phyloP scores from a whole-genome alignment of 2,113 vertebrate genomes.

The Rhinolophus sinicus region DNA sequence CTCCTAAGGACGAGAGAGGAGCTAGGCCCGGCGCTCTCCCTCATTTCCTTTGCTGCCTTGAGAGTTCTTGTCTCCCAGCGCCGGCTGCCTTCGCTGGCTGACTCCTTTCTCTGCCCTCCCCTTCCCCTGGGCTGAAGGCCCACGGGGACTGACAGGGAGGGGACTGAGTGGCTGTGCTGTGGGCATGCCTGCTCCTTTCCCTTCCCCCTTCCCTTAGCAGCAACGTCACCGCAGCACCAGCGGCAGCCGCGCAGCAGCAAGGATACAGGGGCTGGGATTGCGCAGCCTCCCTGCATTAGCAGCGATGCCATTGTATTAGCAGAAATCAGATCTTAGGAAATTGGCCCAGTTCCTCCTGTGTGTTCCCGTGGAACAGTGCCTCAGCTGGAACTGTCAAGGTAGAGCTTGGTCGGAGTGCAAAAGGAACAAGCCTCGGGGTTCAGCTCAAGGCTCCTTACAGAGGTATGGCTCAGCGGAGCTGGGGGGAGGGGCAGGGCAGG shows the following conservation, averaged over 20 bases:
- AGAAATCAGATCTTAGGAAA: constrained; percentile 74
- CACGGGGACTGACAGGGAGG: constrained; percentile 56
- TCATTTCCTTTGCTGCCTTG: background rate
- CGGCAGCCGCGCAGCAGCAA: constrained; percentile 73
- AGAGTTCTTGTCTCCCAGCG: background rate
- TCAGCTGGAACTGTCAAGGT: constrained; percentile 36
- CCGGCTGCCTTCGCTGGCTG: constrained; percentile 22
- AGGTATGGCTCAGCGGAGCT: constrained; percentile 63
- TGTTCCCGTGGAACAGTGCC: background rate
- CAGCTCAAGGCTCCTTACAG: constrained; percentile 51
- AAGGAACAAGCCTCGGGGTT: background rate
- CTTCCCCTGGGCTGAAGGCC: constrained; percentile 58
- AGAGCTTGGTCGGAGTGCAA: constrained; percentile 8
- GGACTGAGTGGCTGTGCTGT: constrained; percentile 69
- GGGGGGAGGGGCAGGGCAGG: constrained; percentile 46
- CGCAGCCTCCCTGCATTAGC: constrained; percentile 87
- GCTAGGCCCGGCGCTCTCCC: background rate
- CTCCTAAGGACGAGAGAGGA: background rate
- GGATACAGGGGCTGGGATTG: constrained; percentile 82
- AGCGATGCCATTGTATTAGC: constrained; percentile 84
- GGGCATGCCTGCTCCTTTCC: constrained; percentile 81
- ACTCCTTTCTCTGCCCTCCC: constrained; percentile 66
- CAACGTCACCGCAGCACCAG: constrained; percentile 85
- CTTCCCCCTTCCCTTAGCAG: constrained; percentile 71
- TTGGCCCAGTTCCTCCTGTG: background rate